Evolutionary conservation across 2,113 vertebrate genomes (phyloP), one percentile per base, ranked within the genome.

Genomic region (Chamaetylas fuelleborni): DNA sequence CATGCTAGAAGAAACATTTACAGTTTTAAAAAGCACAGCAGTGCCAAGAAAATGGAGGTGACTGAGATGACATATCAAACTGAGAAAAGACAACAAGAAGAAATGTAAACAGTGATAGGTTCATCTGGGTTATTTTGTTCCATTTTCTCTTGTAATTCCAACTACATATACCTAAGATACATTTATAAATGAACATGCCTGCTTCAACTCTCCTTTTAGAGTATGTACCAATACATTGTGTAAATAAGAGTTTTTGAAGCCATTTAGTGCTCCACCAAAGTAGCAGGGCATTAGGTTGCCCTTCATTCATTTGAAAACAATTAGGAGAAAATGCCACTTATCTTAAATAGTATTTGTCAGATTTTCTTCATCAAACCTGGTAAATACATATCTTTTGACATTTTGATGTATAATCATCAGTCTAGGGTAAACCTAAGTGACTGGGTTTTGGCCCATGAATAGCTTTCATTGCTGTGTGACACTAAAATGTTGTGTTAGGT

Each of bases 381-480:
- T 98, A 98, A 98, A 98, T 98, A 98, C 96, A 98, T 97, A 97
- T 98, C 97, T 98, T 96, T 97, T 98, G 98, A 98, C 98, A 98
- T 97, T 97, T 97, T 97, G 97, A 98, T 98, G 96, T 97, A 96
- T 98, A 98, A 97, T 97, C 97, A 96, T 98, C 98, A 97, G 93
- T 95, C 96, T 90, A 85, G 94, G 93, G 94, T 97, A 98, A 98
- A 97, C 97, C 92, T 98, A 96, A 98, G 97, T 98, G 97, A 97
- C 95, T 98, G 94, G 97, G 97, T 96, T 98, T 96, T 98, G 97
- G 97, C 98, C 98, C 96, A 69, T 97, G 97, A 98, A 98, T 94
- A 96, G 97, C 97, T 98, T 98, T 98, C 92, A 36, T 97, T 98
- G 92, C 97, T 96, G 61, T 92, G 79, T 98, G 97, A 97, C 97